A percentile compares a stretch with the other conserved stretches of the same genome.
phyloP scores from a whole-genome alignment of 2,888 invertebrate genomes.

The Pachycephus smyrnensis region DNA sequence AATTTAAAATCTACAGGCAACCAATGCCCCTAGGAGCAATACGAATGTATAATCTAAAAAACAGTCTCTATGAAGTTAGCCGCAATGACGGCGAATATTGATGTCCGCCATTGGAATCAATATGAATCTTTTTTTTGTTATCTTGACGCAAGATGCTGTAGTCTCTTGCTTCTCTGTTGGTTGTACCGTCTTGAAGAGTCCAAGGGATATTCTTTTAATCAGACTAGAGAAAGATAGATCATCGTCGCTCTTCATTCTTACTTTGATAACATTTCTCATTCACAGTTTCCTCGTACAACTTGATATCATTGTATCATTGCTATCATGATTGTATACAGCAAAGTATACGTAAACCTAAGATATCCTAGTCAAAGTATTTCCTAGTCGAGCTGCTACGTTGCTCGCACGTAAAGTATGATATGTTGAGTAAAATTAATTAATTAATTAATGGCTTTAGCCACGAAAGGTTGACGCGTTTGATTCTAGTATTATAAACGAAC shows the following conservation, averaged over 20 bases:
- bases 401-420: slow-evolving; percentile 50
- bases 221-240: background rate
- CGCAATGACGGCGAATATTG: too few relatives aligned
- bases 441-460: slow-evolving; percentile 11
- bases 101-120: too few relatives aligned
- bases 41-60: background rate
- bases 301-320: too few relatives aligned
- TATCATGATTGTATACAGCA: too few relatives aligned
- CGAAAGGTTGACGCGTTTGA: background rate
- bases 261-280: background rate
- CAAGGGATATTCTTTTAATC: background rate
- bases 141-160: background rate
- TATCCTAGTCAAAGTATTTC: background rate
- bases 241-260: background rate
- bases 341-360: background rate
- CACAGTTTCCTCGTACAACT: background rate
- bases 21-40: background rate
- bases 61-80: background rate
- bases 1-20: background rate
- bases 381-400: slow-evolving; percentile 29
- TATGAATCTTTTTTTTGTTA: too few relatives aligned
- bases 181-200: background rate
- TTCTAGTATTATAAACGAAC: background rate
- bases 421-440: slow-evolving; percentile 48
- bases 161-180: background rate